phyloP scores from a whole-genome alignment of 1,140 invertebrate species.

The Pygmarrhopalites habei region DNA sequence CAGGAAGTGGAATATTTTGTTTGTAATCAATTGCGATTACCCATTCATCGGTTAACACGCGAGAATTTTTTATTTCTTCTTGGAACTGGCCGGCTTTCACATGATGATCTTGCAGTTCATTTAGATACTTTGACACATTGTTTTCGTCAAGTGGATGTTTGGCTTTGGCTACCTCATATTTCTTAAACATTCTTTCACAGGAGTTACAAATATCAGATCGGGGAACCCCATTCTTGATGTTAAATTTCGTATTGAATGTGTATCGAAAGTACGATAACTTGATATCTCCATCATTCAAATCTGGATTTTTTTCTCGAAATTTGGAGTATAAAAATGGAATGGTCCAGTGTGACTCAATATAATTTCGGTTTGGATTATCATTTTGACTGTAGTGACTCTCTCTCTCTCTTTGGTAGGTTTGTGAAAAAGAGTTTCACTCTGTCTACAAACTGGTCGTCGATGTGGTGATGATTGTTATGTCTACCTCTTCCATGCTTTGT shows the following conservation, averaged over 20 bases:
- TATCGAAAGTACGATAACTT: background rate
- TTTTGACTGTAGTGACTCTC: background rate
- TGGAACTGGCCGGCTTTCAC: background rate
- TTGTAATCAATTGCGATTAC: background rate
- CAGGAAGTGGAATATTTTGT: background rate
- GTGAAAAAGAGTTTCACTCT: background rate
- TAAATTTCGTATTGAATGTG: background rate
- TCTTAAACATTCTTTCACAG: background rate
- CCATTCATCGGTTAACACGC: background rate
- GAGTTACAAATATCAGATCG: background rate
- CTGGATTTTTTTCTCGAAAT: background rate
- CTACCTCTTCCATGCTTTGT: no score
- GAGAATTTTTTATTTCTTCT: background rate
- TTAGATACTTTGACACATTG: no score
- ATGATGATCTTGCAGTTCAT: background rate
- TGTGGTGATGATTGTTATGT: no score
- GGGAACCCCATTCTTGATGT: background rate
- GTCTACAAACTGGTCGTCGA: no score
- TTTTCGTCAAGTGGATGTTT: no score
- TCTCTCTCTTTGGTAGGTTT: background rate
- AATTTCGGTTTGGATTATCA: background rate
- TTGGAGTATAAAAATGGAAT: background rate
- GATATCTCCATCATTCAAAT: background rate
- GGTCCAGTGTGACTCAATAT: background rate
- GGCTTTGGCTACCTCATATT: background rate